Evolutionary conservation across 2,113 vertebrate species (phyloP).

Genomic region (Chionomys nivalis): DNA sequence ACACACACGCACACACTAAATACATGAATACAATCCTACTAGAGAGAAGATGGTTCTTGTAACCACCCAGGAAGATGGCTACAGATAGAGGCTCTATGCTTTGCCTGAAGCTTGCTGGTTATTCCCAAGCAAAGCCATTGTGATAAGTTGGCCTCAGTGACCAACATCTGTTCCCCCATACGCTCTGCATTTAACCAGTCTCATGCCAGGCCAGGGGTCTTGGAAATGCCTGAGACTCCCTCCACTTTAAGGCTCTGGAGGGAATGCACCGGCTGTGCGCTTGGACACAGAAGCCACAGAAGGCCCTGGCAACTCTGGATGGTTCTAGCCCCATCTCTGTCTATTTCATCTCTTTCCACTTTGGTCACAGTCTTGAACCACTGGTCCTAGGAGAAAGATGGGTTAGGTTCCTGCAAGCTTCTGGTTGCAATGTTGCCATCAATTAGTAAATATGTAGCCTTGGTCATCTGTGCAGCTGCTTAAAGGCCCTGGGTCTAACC

Average conservation of each 20-base stretch:
- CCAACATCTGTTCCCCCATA: rapidly evolving
- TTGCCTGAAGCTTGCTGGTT: neutral
- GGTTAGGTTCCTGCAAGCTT: neutral
- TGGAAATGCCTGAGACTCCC: neutral
- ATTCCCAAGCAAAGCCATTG: neutral
- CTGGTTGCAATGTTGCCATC: rapidly evolving
- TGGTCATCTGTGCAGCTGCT: rapidly evolving
- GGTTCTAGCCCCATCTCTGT: rapidly evolving
- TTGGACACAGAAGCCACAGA: rapidly evolving
- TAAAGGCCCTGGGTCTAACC: rapidly evolving
- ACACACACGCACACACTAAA: neutral
- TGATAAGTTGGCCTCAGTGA: rapidly evolving
- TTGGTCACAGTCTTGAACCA: rapidly evolving
- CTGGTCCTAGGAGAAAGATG: rapidly evolving
- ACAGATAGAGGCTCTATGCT: rapidly evolving
- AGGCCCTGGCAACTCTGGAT: neutral
- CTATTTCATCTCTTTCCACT: rapidly evolving
- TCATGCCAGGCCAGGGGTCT: neutral
- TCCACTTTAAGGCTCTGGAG: neutral
- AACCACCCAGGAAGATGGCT: no score
- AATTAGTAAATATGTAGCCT: rapidly evolving
- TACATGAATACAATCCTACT: rapidly evolving
- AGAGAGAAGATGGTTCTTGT: neutral
- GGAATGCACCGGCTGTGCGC: rapidly evolving
- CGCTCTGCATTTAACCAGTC: neutral